Evolutionary conservation across 2,888 invertebrate genomes (phyloP), one percentile per base, ranked within the genome.

Genomic region (Sabatieria punctata): DNA sequence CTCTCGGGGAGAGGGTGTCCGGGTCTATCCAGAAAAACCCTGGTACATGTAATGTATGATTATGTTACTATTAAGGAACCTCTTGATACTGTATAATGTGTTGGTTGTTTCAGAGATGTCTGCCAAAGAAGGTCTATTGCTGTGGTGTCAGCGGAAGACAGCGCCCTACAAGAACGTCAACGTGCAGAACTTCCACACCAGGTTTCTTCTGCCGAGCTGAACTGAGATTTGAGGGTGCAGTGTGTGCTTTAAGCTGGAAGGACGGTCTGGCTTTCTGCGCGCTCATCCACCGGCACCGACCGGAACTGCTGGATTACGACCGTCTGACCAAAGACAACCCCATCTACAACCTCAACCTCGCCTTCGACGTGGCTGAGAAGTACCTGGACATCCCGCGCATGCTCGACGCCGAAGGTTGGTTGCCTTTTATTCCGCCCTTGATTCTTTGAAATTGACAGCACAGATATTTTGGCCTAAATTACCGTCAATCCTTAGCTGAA

Each of bases 111-210:
- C 49, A 61, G 88, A 89, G 75, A 88, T 89, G 89, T 93, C 95
- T 57, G 95, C 95, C 61, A 95, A 95, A 76, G 95, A 95, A 74
- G 95, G 95, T 73, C 77, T 95, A 60, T 75, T 95, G 66, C 75
- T 95, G 59, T 95, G 95, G 95, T 95, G 95, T 73, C 93, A 95
- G 72, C 81, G 97, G 59, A 97, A 99, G 75, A 99, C 97, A 40
- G 91, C 93, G 38, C 93, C 95, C 23, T 95, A 95, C 77, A 93
- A 93, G 77, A 95, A 95, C 71, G 93, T 95, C 68, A 95, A 95
- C 71, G 93, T 95, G 55, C 93, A 95, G 73, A 95, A 95, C 79
- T 95, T 95, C 84, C 95, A 95, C 73, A 78, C 89, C 55, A 75
- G 75, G 74, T 75, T 61, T 74, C 61, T 43, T 47, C 21, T 27